Evolutionary conservation across 2,113 vertebrate species (phyloP).

Genomic region (Murina feae): DNA sequence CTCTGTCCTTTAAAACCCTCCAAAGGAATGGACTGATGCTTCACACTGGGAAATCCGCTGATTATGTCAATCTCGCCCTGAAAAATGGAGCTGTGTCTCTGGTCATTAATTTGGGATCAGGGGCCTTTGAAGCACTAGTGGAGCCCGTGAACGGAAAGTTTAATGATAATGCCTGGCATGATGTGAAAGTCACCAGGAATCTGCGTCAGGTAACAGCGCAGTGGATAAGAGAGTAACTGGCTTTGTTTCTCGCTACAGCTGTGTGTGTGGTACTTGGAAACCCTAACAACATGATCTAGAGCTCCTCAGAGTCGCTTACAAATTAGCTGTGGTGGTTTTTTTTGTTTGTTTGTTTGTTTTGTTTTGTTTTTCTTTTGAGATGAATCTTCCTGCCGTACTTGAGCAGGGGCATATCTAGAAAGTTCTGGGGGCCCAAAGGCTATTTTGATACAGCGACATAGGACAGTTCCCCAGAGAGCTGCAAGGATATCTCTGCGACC

Average conservation of each 20-base stretch:
- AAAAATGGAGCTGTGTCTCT: constrained; percentile 99
- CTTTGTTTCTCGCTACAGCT: constrained; percentile 77
- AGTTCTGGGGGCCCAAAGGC: constrained; percentile 76
- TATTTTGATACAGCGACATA: constrained; percentile 60
- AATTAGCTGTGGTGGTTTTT: constrained; percentile 64
- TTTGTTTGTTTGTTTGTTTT: neutral
- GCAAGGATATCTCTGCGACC: constrained; percentile 49
- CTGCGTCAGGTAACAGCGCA: constrained; percentile 99
- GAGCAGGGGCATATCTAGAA: constrained; percentile 93
- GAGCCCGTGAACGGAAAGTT: constrained; percentile 99
- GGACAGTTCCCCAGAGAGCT: constrained; percentile 45
- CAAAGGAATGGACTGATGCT: constrained; percentile 99
- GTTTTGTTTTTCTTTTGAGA: constrained; percentile 65
- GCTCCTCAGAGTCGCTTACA: constrained; percentile 77
- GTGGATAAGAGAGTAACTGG: constrained; percentile 88
- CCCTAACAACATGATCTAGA: constrained; percentile 64
- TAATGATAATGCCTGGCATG: constrained; percentile 99
- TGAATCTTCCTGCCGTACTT: constrained; percentile 85
- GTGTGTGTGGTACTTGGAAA: constrained; percentile 79
- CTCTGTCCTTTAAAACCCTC: constrained; percentile 97
- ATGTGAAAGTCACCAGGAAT: constrained; percentile 99
- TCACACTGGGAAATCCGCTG: constrained; percentile 98
- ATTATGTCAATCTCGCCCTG: constrained; percentile 99
- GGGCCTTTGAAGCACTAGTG: constrained; percentile 99
- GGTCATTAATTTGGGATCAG: constrained; percentile 99